Base-by-base conservation (phyloP, 2,888 invertebrate species). In the Tinea pellionella region DNA sequence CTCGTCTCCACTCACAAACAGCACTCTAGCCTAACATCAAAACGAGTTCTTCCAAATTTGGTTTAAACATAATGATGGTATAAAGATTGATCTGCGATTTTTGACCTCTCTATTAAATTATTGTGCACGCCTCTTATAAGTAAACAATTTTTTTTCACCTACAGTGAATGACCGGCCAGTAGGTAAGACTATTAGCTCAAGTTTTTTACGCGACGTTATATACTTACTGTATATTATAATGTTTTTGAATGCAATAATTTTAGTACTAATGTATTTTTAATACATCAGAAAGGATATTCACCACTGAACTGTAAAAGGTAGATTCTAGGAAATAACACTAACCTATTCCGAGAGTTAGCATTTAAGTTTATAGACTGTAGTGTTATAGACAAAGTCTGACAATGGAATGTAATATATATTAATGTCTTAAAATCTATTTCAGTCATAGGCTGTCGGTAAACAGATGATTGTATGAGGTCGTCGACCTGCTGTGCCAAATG, bases 401-500 rank as follows among this genome's bases (percentile, higher is more conserved):
- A n/a, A n/a, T n/a, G n/a, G n/a, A n/a, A 37, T 37, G 37, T 37
- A 37, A 6, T 6, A n/a, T 15, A 47, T 47, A 47, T 15, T 47
- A 47, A 37, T 37, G 15, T 47, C 47, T 47, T 53, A 24, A 24
- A 68, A 69, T 70, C 68, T 69, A 73, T 73, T 73, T 74, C 68
- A 65, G 68, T 64, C 63, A 70, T 69, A 68, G 68, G 69, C 73
- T 71, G 71, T 70, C 70, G 63, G 71, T 72, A 77, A 76, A 77
- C 69, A 76, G 75, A 73, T 75, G 74, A 76, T 74, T 74, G 75
- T 70, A 74, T 71, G 65, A 65, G 69, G 78, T 80, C 81, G 67
- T 69, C 69, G 80, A 80, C 80, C 83, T 19, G 16, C 71, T 71
- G 69, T 66, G 75, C 77, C 75, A 76, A 82, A 82, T 79, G 75